These are phyloP conservation scores for Lepidurus packardi DNA, from an alignment of 1,140 invertebrate genomes.

Conservation along the genomic window DNA sequence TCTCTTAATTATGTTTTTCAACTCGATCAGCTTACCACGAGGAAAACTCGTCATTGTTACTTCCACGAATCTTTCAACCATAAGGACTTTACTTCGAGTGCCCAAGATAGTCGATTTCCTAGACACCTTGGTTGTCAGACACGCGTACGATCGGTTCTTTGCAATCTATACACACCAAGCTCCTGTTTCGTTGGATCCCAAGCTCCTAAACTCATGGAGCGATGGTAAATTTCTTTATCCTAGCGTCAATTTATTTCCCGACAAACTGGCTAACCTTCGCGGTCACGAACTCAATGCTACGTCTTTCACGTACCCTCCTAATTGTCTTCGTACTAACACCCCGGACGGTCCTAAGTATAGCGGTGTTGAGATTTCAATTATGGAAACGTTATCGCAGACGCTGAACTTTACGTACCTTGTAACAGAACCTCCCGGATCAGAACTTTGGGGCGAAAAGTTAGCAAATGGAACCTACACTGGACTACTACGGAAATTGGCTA, in stretches of 20 bases:
- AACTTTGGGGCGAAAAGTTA: background rate
- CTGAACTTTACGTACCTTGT: background rate
- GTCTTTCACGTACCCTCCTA: background rate
- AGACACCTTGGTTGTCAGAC: background rate
- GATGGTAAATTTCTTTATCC: background rate
- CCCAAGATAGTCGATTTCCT: background rate
- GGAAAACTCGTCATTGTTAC: background rate
- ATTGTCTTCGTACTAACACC: background rate
- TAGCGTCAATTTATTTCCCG: background rate
- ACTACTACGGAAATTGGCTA: constrained; percentile 32
- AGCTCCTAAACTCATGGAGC: background rate
- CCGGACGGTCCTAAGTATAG: background rate
- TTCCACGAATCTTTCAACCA: background rate
- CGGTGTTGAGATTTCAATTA: background rate
- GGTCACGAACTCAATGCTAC: background rate
- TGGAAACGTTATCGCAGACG: background rate
- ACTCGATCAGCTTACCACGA: background rate
- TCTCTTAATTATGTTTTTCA: background rate
- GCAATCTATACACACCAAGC: background rate
- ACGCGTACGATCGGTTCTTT: background rate
- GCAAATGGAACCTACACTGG: constrained; percentile 22
- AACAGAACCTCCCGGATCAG: background rate
- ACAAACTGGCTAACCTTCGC: background rate
- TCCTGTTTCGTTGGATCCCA: background rate
- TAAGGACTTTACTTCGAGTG: background rate